Base-by-base conservation (phyloP, 1,140 invertebrate species). In the Polyergus mexicanus region DNA sequence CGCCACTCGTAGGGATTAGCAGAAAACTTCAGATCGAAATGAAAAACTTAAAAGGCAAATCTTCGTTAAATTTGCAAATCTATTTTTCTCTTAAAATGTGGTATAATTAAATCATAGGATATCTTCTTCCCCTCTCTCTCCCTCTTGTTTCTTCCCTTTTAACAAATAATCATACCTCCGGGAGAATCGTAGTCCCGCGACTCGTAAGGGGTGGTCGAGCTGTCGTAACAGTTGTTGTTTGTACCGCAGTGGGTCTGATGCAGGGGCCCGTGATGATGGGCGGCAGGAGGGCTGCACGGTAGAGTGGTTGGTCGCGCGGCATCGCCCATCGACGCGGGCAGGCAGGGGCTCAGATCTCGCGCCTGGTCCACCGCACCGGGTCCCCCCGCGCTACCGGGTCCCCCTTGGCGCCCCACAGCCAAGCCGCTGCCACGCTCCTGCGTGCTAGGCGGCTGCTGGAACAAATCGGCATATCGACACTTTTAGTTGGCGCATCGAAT, bases 281-380 rank as follows among this genome's bases (percentile, higher is more conserved):
- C 93, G 80, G 91, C 94, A 86, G 91, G 94, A 85, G 94, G 94
- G 87, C 94, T 95, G 85, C 93, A 94, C 80, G 94, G 94, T 74
- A 94, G 89, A 81, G 93, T 95, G 75, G 93, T 94, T 19, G 94
- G 94, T 91, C 94, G 95, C 93, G 95, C 95, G 81, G 95, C 95
- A 94, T 95, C 96, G 94, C 94, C 96, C 95, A 95, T 96, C 92
- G 96, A 96, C 94, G 96, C 96, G 51, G 97, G 97, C 77, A 97
- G 96, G 90, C 97, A 97, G 88, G 97, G 97, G 91, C 97, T 97
- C 66, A 97, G 95, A 91, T 97, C 97, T 91, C 97, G 95, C 47
- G 96, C 96, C 89, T 96, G 96, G 90, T 97, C 97, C 94, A 97
- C 96, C 91, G 96, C 96, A 91, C 96, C 96, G 95, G 95, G 92